Evolutionary conservation across 2,113 vertebrate species (phyloP).

Genomic region (Spilogale gracilis): DNA sequence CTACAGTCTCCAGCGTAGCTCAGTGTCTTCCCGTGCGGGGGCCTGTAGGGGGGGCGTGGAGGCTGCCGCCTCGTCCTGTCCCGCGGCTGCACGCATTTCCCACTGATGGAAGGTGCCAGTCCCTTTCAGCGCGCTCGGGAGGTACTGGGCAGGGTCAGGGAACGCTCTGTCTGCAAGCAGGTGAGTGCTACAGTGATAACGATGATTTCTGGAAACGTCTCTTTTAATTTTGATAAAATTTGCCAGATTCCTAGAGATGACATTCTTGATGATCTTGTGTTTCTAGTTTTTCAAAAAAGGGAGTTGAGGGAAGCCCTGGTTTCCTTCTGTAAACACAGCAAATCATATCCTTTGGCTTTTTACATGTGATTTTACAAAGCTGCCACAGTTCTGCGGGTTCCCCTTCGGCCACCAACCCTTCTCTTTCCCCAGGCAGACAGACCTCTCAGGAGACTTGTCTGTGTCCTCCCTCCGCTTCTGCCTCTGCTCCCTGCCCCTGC

Average conservation of each 20-base stretch:
- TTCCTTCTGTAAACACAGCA: background rate
- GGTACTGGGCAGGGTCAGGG: rapidly evolving
- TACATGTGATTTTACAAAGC: background rate
- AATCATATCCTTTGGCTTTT: too few relatives aligned
- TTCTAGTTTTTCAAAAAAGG: background rate
- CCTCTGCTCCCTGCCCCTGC: background rate
- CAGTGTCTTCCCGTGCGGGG: background rate
- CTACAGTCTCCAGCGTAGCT: too few relatives aligned
- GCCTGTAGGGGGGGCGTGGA: background rate
- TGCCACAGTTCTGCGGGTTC: background rate
- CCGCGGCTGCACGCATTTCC: background rate
- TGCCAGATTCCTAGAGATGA: background rate
- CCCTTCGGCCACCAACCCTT: background rate
- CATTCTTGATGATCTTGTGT: background rate
- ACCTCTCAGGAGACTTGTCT: background rate
- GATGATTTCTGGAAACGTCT: background rate
- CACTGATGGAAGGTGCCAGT: background rate
- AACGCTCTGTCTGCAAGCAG: rapidly evolving
- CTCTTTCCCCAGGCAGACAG: background rate
- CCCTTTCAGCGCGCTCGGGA: too few relatives aligned
- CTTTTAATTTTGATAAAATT: background rate
- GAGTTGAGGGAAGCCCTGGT: background rate
- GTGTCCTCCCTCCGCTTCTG: background rate
- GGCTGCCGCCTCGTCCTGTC: too few relatives aligned
- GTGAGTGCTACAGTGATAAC: rapidly evolving